A percentile compares a stretch with the other conserved stretches of the same genome.
Conservation (phyloP, 2,888 invertebrate species). For the Dermolepida albohirtum region DNA sequence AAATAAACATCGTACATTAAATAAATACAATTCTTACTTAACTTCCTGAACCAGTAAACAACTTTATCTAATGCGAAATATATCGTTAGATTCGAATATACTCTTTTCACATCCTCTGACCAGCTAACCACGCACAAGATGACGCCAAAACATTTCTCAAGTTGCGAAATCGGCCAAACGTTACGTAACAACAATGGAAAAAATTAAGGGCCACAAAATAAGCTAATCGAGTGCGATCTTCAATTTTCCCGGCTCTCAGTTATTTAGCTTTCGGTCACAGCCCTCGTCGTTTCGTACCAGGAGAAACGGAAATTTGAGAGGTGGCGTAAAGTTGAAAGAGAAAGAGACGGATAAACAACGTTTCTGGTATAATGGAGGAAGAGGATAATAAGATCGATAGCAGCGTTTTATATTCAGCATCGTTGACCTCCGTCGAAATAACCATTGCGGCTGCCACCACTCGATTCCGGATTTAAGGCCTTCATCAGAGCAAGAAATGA, state of each 20-base stretch:
- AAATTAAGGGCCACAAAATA: background rate
- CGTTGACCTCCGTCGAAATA: conserved; percentile 36
- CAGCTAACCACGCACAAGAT: no score
- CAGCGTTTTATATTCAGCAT: conserved; percentile 39
- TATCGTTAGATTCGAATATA: no score
- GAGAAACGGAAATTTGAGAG: conserved; percentile 24
- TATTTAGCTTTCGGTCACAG: conserved; percentile 9
- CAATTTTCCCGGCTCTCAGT: conserved; percentile 4
- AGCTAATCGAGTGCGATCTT: conserved; percentile 13
- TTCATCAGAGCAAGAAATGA: background rate
- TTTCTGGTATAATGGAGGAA: conserved; percentile 27
- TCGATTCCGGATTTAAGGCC: conserved; percentile 28
- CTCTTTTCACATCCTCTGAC: no score
- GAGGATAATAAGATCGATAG: conserved; percentile 40
- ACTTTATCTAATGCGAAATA: no score
- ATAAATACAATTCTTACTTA: no score
- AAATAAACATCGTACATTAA: no score
- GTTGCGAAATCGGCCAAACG: no score
- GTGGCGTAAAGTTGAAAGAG: conserved; percentile 22
- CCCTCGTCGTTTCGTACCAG: conserved; percentile 5
- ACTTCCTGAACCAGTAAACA: no score
- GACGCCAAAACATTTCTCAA: no score
- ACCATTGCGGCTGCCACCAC: conserved; percentile 28
- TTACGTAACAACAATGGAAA: no score
- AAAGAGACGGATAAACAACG: conserved; percentile 23